A percentile compares a stretch with the other conserved stretches of the same genome.
Conservation (phyloP, 2,888 invertebrate genomes). For the Erpobdella octoculata region DNA sequence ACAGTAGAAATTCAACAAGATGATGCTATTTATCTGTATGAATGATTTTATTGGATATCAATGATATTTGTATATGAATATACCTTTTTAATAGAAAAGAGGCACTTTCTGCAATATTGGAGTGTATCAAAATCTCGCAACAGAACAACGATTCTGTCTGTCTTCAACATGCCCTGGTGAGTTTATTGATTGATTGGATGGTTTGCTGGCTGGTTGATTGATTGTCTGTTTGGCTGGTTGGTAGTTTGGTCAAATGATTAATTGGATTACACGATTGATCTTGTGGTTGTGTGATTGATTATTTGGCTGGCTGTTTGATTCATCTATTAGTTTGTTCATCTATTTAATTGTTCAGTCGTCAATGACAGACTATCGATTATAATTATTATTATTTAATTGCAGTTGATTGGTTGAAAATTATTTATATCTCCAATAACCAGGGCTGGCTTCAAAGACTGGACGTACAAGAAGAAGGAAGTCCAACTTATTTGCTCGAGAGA, state of each 20-base stretch:
- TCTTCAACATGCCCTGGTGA: constrained; percentile 69
- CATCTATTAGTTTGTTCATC: neutral
- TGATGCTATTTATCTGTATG: neutral
- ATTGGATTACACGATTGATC: too few relatives aligned
- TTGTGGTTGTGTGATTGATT: neutral
- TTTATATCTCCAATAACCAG: constrained; percentile 40
- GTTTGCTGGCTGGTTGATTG: too few relatives aligned
- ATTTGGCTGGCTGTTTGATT: neutral
- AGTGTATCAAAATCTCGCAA: constrained; percentile 78
- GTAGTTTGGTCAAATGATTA: too few relatives aligned
- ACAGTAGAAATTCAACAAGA: neutral
- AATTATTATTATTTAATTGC: too few relatives aligned
- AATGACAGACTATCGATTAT: too few relatives aligned
- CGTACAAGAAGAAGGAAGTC: constrained; percentile 43
- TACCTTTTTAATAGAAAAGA: constrained; percentile 30
- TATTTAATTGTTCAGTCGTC: too few relatives aligned
- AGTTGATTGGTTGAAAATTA: too few relatives aligned
- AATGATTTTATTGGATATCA: neutral
- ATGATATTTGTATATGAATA: too few relatives aligned
- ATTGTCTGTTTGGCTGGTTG: too few relatives aligned
- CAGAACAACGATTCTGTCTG: constrained; percentile 78
- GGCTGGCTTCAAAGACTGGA: constrained; percentile 64
- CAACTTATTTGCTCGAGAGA: constrained; percentile 59
- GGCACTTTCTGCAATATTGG: constrained; percentile 60
- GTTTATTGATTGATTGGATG: too few relatives aligned